phyloP scores from a whole-genome alignment of 2,888 invertebrate species.

The Meghimatium bilineatum region DNA sequence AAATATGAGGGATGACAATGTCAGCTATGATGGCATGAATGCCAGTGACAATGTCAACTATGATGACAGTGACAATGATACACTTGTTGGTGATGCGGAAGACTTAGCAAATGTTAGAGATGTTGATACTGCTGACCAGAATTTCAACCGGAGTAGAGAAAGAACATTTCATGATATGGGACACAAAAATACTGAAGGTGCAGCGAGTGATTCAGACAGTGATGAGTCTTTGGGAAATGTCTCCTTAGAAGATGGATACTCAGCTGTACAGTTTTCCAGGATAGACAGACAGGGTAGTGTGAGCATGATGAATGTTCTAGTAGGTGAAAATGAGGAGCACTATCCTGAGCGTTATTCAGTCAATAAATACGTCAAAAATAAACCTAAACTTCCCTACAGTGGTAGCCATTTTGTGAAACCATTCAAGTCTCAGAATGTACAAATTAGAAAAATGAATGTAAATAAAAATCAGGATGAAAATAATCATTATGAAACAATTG shows the following conservation, averaged over 20 bases:
- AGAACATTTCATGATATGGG: background rate
- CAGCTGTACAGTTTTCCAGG: constrained; percentile 35
- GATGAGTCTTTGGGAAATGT: constrained; percentile 47
- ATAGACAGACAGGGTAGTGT: constrained; percentile 26
- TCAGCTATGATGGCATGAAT: background rate
- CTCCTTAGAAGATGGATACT: constrained; percentile 46
- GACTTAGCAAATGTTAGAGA: constrained; percentile 21
- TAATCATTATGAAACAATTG: constrained; percentile 33
- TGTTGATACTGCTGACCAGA: background rate
- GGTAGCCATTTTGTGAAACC: background rate
- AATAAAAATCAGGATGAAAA: background rate
- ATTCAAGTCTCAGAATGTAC: too few relatives aligned
- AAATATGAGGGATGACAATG: background rate
- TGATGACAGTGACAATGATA: constrained; percentile 37
- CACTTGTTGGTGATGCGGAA: constrained; percentile 43
- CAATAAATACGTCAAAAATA: background rate
- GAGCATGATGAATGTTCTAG: constrained; percentile 45
- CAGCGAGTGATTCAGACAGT: constrained; percentile 38
- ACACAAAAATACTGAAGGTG: background rate
- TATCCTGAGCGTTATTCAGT: constrained; percentile 24
- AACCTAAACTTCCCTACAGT: background rate
- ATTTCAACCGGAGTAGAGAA: background rate
- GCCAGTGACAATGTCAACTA: constrained; percentile 32
- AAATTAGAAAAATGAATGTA: background rate
- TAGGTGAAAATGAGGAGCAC: constrained; percentile 43